A percentile compares a stretch with the other conserved stretches of the same genome.
Evolutionary conservation across 2,797 vertebrate genomes (phyloP).

Genomic region (Ptychobarbus kaznakovi): DNA sequence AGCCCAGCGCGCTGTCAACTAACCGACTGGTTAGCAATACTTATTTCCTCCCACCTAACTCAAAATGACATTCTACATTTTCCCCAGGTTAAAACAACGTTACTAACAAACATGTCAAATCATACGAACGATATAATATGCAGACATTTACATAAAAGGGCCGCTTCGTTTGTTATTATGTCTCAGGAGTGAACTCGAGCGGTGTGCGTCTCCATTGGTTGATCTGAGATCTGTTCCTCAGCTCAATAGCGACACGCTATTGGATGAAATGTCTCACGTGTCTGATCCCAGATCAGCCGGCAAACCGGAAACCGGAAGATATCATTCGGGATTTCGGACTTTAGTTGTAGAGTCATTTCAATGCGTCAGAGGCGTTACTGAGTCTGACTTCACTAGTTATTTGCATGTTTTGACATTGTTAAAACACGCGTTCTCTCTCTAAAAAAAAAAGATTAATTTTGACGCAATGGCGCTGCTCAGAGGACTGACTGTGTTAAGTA

Average conservation of each 20-base stretch:
- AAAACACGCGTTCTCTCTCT: neutral
- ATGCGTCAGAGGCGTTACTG: neutral
- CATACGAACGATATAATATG: neutral
- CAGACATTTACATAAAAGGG: neutral
- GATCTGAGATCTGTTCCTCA: neutral
- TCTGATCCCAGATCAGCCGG: neutral
- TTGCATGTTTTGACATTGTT: neutral
- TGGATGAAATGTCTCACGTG: neutral
- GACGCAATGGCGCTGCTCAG: neutral
- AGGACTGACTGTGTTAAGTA: neutral
- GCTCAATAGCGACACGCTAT: neutral
- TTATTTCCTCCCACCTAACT: neutral
- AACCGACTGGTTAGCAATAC: neutral
- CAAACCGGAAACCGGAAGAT: conserved; percentile 46
- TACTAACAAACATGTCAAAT: neutral
- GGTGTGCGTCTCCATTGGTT: no score
- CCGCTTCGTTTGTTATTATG: conserved; percentile 13
- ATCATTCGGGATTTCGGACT: conserved; percentile 1
- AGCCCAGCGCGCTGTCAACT: neutral
- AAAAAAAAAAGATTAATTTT: neutral
- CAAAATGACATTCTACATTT: conserved; percentile 21
- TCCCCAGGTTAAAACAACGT: neutral
- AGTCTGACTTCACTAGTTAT: neutral
- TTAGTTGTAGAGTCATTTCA: conserved; percentile 13
- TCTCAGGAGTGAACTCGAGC: neutral